A percentile compares a stretch with the other conserved stretches of the same genome.
These are phyloP conservation scores for Telenomus remus DNA, from an alignment of 1,140 invertebrate species.

Conservation along the genomic window DNA sequence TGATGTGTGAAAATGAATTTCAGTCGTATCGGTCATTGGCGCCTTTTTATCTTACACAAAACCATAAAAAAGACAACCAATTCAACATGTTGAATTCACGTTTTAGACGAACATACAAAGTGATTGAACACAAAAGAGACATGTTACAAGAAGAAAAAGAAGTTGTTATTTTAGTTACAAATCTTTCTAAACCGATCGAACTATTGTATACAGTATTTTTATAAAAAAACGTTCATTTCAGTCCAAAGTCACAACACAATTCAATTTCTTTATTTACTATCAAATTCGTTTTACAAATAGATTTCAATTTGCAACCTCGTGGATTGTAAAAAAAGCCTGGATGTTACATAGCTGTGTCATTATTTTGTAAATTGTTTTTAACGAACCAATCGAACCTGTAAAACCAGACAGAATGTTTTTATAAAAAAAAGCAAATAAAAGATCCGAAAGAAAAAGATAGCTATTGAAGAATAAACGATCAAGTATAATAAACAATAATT, in stretches of 20 bases:
- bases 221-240: constrained; percentile 36
- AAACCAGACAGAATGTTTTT: too few species aligned
- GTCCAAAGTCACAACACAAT: constrained; percentile 13
- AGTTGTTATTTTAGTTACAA: constrained; percentile 64
- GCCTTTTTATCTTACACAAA: constrained; percentile 6
- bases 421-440: too few species aligned
- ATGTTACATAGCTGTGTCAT: too few species aligned
- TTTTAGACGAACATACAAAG: constrained; percentile 70
- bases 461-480: too few species aligned
- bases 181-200: constrained; percentile 35
- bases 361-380: too few species aligned
- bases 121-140: constrained; percentile 63
- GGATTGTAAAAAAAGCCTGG: too few species aligned
- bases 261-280: constrained; percentile 21
- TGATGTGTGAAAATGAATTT: constrained; percentile 50
- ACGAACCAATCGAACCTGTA: too few species aligned
- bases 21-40: constrained; percentile 63
- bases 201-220: constrained; percentile 29
- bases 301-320: background rate
- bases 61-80: too few species aligned
- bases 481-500: too few species aligned
- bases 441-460: too few species aligned
- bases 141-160: constrained; percentile 66
- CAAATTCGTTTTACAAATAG: constrained; percentile 10
- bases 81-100: too few species aligned